Conservation (phyloP, 1,140 invertebrate species). For the Bradysia coprophila region DNA sequence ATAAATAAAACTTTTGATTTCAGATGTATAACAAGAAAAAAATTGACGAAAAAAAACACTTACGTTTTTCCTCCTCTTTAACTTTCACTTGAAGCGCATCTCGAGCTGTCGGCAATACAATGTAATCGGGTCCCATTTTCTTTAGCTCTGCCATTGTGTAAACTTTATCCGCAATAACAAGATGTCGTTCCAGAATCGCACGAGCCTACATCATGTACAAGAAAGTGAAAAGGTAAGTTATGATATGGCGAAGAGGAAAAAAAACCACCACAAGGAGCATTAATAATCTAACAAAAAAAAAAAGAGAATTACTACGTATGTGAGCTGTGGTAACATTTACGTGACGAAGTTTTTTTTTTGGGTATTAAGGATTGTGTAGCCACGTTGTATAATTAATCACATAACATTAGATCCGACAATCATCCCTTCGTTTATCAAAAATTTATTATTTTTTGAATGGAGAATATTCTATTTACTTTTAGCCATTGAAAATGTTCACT, state of each 20-base stretch:
- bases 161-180: slow-evolving; percentile 47
- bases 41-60: too few relatives aligned
- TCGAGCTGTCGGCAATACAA: slow-evolving; percentile 45
- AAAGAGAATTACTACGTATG: not conserved
- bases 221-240: slow-evolving; percentile 3
- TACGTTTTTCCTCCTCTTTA: slow-evolving; percentile 57
- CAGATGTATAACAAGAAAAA: too few relatives aligned
- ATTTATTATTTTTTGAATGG: not conserved
- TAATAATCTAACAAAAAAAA: not conserved
- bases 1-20: too few relatives aligned
- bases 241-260: not conserved
- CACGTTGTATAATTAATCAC: too few relatives aligned
- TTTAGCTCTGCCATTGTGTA: slow-evolving; percentile 64
- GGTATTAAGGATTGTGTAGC: too few relatives aligned
- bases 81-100: slow-evolving; percentile 48
- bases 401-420: too few relatives aligned
- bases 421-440: not conserved
- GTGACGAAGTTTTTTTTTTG: too few relatives aligned
- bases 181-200: slow-evolving; percentile 62
- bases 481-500: not conserved
- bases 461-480: not conserved
- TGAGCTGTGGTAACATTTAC: too few relatives aligned
- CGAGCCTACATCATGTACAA: slow-evolving; percentile 40
- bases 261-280: too few relatives aligned
- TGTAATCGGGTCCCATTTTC: slow-evolving; percentile 35